Percentiles rank a stretch among this genome's conserved stretches.
Conservation (phyloP, 1,140 invertebrate genomes). For the Paraescarpia echinospica region DNA sequence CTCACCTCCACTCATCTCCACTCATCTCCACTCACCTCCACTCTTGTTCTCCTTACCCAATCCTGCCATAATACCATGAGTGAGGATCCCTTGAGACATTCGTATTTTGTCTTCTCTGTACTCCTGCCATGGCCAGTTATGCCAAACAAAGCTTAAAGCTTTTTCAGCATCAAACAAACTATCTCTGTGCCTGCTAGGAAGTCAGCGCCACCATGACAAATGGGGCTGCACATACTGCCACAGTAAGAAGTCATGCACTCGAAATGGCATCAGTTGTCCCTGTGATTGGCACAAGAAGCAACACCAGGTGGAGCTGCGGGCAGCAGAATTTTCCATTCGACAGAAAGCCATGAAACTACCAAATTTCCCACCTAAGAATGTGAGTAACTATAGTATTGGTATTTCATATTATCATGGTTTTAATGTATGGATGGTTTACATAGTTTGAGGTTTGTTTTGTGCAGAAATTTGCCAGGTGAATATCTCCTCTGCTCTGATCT, state of each 20-base stretch:
- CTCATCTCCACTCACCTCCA: too few species aligned
- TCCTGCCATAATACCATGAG: too few species aligned
- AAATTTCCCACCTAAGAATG: slow-evolving; percentile 46
- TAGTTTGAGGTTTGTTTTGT: background rate
- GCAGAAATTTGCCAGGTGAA: background rate
- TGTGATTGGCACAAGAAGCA: background rate
- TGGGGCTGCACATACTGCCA: background rate
- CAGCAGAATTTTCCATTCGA: slow-evolving; percentile 38
- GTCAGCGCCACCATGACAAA: background rate
- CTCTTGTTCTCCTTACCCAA: too few species aligned
- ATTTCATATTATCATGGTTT: background rate
- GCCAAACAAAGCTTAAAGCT: too few species aligned
- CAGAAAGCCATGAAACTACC: slow-evolving; percentile 37
- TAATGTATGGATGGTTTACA: background rate
- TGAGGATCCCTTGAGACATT: too few species aligned
- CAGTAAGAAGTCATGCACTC: background rate
- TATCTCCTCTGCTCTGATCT: background rate
- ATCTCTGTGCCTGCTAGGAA: background rate
- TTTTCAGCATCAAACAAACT: background rate
- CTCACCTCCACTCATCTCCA: too few species aligned
- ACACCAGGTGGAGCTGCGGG: slow-evolving; percentile 22
- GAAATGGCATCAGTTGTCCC: slow-evolving; percentile 1
- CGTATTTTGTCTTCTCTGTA: too few species aligned
- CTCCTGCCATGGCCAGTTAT: too few species aligned
- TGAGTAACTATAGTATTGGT: slow-evolving; percentile 27